Base-by-base conservation (phyloP, 2,113 vertebrate genomes). In the Scomber scombrus region DNA sequence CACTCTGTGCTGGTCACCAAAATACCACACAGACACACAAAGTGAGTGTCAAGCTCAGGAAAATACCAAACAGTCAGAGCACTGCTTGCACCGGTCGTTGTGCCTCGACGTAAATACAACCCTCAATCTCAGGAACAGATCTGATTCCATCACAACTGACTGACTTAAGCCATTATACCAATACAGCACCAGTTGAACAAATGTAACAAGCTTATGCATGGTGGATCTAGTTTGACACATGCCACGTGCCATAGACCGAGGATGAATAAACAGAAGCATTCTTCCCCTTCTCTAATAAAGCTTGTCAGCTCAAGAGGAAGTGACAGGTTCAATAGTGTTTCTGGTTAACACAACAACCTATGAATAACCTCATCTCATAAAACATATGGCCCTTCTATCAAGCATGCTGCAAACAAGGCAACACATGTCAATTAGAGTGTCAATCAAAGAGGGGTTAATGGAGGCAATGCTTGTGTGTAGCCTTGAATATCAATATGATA, bases 281-380 rank as follows among this genome's bases (percentile, higher is more conserved):
- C 78, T 71, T 69, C 58, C 64, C 60, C 55, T 55, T 31, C 61
- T 34, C 81, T 86, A 91, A 91, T 91, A 86, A 85, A 85, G 76
- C 90, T 51, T 16, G 76, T 91, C 91, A 92, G 80, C 82, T 83
- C 49, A 47, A 78, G 78, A 75, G 75, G 71, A 90, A 88, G 84
- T 92, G 91, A 92, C 90, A 89, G 86, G 80, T 85, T 89, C 85
- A 70, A 62, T 84, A 81, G 73, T 76, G 88, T 90, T 86, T 50
- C 89, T 83, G 82, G 82, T 93, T 92, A 90, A 88, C 85, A 84
- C 89, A 75, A 61, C 79, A 89, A 81, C 86, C 88, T 87, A 83
- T 81, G 81, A 89, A 88, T 92, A 85, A 91, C 92, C 88, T 82
- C 85, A 67, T 87, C 85, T 80, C 71, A 69, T 87, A 75, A 81